A percentile compares a stretch with the other conserved stretches of the same genome.
phyloP scores from a whole-genome alignment of 2,888 invertebrate genomes.

The Macrophya annulata region DNA sequence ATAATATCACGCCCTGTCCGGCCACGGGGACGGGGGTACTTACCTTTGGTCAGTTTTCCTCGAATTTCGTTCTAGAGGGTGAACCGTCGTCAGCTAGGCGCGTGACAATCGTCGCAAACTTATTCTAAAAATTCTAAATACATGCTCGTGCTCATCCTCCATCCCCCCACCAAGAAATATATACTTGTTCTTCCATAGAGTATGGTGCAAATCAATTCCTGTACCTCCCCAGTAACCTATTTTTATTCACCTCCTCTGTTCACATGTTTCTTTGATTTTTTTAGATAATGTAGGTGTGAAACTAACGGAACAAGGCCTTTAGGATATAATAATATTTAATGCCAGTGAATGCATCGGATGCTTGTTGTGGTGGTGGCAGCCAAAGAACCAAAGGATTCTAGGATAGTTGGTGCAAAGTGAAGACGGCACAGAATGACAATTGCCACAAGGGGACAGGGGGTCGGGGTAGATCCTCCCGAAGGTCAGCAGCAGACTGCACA shows the following conservation, averaged over 20 bases:
- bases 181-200: too few relatives aligned
- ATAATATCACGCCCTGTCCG: too few relatives aligned
- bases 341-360: slow-evolving; percentile 77
- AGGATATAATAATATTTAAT: slow-evolving; percentile 77
- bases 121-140: not conserved
- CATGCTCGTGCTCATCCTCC: not conserved
- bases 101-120: not conserved
- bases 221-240: too few relatives aligned
- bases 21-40: not conserved
- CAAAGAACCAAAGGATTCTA: slow-evolving; percentile 71
- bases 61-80: not conserved
- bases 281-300: slow-evolving; percentile 79
- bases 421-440: slow-evolving; percentile 82
- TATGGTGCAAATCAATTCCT: too few relatives aligned
- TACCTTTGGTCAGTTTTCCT: not conserved
- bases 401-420: slow-evolving; percentile 70
- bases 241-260: not conserved
- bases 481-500: slow-evolving; percentile 77
- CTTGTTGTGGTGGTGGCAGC: slow-evolving; percentile 74
- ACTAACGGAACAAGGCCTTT: slow-evolving; percentile 77
- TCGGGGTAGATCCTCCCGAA: slow-evolving; percentile 83
- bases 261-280: slow-evolving; percentile 70
- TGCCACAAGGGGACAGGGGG: slow-evolving; percentile 84
- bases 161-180: too few relatives aligned
- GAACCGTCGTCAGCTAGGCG: not conserved